Conservation (phyloP, 2,113 vertebrate species). For the Dasyurus viverrinus region DNA sequence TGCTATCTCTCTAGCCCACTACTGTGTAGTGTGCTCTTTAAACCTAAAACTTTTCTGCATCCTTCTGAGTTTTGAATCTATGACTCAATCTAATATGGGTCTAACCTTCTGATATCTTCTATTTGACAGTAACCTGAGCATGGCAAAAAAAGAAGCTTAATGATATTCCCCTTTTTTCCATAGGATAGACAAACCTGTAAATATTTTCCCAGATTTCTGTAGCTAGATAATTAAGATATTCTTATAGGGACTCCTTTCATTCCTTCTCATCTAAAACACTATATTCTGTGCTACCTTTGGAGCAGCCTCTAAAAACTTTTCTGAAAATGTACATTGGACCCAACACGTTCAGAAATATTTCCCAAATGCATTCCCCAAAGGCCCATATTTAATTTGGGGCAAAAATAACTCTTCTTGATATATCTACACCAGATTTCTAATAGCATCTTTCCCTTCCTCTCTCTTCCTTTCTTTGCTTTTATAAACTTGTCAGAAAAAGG, state of each 20-base stretch:
- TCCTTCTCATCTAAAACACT: not conserved
- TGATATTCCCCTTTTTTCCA: not conserved
- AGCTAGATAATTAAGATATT: not conserved
- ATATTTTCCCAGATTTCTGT: not conserved
- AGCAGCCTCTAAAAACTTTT: slow-evolving; percentile 15
- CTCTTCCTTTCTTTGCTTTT: slow-evolving; percentile 66
- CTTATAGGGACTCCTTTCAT: not conserved
- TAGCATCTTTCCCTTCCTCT: slow-evolving; percentile 53
- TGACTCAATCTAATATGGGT: not conserved
- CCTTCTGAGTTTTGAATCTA: not conserved
- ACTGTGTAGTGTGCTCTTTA: not conserved
- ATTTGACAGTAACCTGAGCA: not conserved
- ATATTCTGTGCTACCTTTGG: slow-evolving; percentile 2
- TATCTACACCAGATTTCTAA: slow-evolving; percentile 55
- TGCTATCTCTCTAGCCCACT: not conserved
- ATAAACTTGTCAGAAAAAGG: slow-evolving; percentile 72
- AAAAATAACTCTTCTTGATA: slow-evolving; percentile 73
- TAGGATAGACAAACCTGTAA: not conserved
- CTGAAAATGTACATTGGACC: slow-evolving; percentile 48
- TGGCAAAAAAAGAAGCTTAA: not conserved
- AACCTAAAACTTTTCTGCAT: not conserved
- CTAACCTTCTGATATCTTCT: not conserved
- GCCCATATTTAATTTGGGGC: slow-evolving; percentile 71
- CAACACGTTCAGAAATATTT: slow-evolving; percentile 40
- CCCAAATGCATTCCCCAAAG: slow-evolving; percentile 51